Evolutionary conservation across 2,888 invertebrate species (phyloP), one percentile per base, ranked within the genome.

Genomic region (Melinaea menophilus): DNA sequence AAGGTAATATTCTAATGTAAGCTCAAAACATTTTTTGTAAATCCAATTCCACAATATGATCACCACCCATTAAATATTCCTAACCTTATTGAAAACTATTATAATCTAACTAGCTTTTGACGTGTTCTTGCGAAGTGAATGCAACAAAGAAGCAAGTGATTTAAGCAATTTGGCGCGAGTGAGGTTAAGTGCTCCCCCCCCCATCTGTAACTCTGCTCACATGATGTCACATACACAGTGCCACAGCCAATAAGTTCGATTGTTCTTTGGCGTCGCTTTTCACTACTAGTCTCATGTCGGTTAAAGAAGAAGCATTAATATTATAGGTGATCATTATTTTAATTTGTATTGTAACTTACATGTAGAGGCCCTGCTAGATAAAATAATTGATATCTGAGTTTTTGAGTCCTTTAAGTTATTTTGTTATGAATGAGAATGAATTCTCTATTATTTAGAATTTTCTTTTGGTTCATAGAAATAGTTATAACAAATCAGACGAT

Each of bases 131-230:
- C n/a, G 48, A 70, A 68, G 13, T 13, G 48, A 70, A 68, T 73
- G 72, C 73, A 73, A 76, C 74, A 72, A 72, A 78, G 73, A 73
- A 70, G 72, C 66, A 58, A 74, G 73, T 71, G 72, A 76, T 79
- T 75, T 74, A 72, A 75, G 67, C 74, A 75, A 78, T 79, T 79
- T 74, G 73, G 62, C 63, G 61, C 64, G 62, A 59, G 22, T 35
- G 37, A 61, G 47, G 66, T 58, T 65, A 62, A 66, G 67, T 69
- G 67, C 65, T 46, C 55, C 58, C 46, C 58, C 55, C 60, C 41
- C 37, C 46, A 41, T 48, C 60, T 61, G 59, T 37, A 37, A 37
- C 56, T 41, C 46, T 22, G 22, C 22, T 46, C 61, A 22, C 57
- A 61, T 22, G 45, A 45, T 33, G 59, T 48, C 31, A 45, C 59